A percentile compares a stretch with the other conserved stretches of the same genome.
Evolutionary conservation across 2,888 invertebrate genomes (phyloP).

Genomic region (Torymus texanus): DNA sequence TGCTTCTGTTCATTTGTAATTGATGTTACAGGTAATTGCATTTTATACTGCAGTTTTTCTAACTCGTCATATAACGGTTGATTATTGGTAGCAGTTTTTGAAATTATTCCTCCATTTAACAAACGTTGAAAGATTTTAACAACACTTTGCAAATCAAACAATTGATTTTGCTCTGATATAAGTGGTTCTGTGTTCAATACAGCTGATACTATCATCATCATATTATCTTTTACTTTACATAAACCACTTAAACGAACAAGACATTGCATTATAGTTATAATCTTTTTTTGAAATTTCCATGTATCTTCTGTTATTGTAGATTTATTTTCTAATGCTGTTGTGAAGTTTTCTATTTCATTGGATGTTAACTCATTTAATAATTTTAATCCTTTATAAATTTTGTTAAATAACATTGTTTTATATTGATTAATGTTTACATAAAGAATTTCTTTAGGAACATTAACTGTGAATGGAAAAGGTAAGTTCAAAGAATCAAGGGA

Average conservation of each 20-base stretch:
- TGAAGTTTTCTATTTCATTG: background rate
- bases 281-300: conserved; percentile 26
- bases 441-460: background rate
- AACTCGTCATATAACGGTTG: too few species aligned
- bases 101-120: background rate
- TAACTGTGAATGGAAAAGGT: conserved; percentile 8
- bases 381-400: background rate
- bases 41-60: too few species aligned
- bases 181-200: background rate
- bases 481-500: background rate
- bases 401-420: conserved; percentile 3
- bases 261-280: conserved; percentile 35
- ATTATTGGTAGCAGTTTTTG: too few species aligned
- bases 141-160: background rate
- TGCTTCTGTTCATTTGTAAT: too few species aligned
- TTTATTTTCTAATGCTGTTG: background rate
- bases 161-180: background rate
- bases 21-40: too few species aligned
- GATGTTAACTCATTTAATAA: background rate
- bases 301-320: conserved; percentile 14
- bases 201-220: background rate
- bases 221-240: background rate
- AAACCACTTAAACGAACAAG: conserved; percentile 7
- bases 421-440: background rate
- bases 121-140: too few species aligned